Conservation (phyloP, 1,140 invertebrate species). For the Platyura marginata region DNA sequence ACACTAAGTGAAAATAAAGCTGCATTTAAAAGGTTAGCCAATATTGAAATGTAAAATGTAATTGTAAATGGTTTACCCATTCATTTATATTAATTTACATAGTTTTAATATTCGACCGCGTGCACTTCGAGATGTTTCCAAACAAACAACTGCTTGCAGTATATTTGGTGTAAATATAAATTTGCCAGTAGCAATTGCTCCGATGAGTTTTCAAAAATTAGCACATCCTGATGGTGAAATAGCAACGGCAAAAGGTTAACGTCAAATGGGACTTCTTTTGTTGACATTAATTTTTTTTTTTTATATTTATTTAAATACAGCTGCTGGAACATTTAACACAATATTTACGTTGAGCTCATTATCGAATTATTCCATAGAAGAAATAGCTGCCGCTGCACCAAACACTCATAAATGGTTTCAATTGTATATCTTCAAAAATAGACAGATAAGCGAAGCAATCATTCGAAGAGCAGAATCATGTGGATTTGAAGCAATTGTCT, state of each 20-base stretch:
- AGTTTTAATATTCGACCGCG: conserved; percentile 64
- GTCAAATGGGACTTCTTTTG: neutral
- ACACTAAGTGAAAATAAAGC: conserved; percentile 56
- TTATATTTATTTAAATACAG: conserved; percentile 23
- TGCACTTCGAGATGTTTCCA: conserved; percentile 56
- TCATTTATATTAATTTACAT: conserved; percentile 3
- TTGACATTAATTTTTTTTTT: neutral
- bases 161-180: conserved; percentile 47
- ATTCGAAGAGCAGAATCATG: conserved; percentile 61
- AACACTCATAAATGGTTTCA: conserved; percentile 73
- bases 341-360: conserved; percentile 76
- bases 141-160: conserved; percentile 38
- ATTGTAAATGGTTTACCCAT: neutral
- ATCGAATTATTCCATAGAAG: conserved; percentile 74
- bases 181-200: conserved; percentile 74
- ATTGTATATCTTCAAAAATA: conserved; percentile 57
- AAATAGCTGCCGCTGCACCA: conserved; percentile 59
- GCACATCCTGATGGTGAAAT: conserved; percentile 79
- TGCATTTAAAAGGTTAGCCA: conserved; percentile 55
- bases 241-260: conserved; percentile 59
- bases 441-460: conserved; percentile 51
- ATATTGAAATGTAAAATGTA: neutral
- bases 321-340: conserved; percentile 48
- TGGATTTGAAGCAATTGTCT: conserved; percentile 73
- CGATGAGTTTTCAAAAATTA: conserved; percentile 87